Conservation (phyloP, 2,113 vertebrate species). For the Furnarius figulus region DNA sequence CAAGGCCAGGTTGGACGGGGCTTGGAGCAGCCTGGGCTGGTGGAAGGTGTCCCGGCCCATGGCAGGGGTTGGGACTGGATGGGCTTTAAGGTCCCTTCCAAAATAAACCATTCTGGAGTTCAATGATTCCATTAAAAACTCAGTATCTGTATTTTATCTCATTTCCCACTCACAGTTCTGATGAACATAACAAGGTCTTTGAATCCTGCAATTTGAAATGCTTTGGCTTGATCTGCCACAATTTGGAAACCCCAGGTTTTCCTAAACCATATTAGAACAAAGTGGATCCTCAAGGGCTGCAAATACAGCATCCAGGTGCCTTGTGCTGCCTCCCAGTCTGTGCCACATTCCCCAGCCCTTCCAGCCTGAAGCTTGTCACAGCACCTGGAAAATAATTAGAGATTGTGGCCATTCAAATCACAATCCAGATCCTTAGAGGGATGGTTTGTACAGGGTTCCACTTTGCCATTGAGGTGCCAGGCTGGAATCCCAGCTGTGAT, state of each 20-base stretch:
- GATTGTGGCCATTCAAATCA: accelerated
- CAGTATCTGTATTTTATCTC: background rate
- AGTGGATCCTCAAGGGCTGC: background rate
- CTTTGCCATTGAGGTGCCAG: background rate
- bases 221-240: background rate
- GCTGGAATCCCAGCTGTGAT: background rate
- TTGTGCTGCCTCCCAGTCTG: background rate
- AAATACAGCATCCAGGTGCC: background rate
- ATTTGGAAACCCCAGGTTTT: background rate
- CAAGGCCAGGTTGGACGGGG: accelerated
- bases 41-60: background rate
- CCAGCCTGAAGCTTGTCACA: background rate
- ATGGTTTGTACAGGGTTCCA: background rate
- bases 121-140: background rate
- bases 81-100: background rate
- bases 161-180: background rate
- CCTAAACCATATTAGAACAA: background rate
- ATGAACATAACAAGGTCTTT: background rate
- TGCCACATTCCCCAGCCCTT: background rate
- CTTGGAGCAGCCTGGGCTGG: background rate
- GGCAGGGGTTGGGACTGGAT: background rate
- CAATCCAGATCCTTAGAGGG: background rate
- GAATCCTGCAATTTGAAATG: background rate
- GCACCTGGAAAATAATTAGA: background rate
- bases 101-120: background rate